Conservation (phyloP, 2,888 invertebrate genomes). For the Synergus umbraculus region DNA sequence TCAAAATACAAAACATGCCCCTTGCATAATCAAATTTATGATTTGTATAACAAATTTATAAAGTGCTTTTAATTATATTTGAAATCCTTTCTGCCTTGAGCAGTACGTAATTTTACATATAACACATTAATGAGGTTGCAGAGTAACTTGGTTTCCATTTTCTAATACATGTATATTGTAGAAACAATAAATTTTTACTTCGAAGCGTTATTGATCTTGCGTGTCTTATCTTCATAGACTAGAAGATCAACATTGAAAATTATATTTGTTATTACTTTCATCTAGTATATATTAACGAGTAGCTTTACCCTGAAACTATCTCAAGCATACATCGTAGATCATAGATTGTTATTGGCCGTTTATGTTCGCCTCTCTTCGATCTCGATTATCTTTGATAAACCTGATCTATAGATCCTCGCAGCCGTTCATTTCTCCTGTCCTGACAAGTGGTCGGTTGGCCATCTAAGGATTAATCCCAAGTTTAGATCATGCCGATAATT, state of each 20-base stretch:
- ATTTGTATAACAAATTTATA: not conserved
- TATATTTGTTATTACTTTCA: not conserved
- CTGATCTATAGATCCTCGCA: not conserved
- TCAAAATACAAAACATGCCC: not conserved
- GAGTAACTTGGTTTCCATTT: no score
- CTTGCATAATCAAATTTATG: not conserved
- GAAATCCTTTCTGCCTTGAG: no score
- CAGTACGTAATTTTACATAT: no score
- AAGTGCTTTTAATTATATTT: no score
- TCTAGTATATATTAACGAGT: not conserved
- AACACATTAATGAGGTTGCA: no score
- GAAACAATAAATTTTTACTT: no score
- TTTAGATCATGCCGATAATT: not conserved
- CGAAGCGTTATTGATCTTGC: not conserved
- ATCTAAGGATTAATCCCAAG: slow-evolving; percentile 6
- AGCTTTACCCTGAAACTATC: slow-evolving; percentile 1
- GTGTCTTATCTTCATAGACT: not conserved
- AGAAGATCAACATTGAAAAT: not conserved
- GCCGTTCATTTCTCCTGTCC: not conserved
- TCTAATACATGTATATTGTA: no score
- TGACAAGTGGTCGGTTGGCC: not conserved
- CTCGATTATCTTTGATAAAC: not conserved
- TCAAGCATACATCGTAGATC: not conserved
- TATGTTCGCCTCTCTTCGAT: not conserved
- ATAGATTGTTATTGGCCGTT: not conserved